These are phyloP conservation scores for Sphaerophoria rueppellii DNA, from an alignment of 2,888 invertebrate species.

Conservation along the genomic window DNA sequence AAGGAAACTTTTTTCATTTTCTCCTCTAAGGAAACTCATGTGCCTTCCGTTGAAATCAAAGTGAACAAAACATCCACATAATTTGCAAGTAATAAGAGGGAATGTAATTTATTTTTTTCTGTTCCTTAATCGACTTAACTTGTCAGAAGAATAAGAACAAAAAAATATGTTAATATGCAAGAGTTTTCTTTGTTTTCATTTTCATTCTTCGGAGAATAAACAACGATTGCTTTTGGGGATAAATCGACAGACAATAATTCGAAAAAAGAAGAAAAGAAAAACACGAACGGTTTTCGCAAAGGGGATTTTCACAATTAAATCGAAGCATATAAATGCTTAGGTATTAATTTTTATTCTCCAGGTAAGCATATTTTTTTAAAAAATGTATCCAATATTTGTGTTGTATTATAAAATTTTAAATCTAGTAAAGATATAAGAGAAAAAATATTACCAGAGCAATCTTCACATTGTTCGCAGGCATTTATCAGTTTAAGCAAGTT, in stretches of 20 bases:
- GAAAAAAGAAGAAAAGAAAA: neutral
- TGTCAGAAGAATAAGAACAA: constrained; percentile 17
- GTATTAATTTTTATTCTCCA: constrained; percentile 19
- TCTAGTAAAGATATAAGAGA: too few species aligned
- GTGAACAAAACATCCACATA: constrained; percentile 45
- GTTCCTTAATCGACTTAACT: constrained; percentile 56
- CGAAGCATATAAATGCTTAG: neutral
- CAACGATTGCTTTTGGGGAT: constrained; percentile 19
- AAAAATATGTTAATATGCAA: constrained; percentile 2
- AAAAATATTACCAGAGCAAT: too few species aligned
- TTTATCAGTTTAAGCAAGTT: too few species aligned
- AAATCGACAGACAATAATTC: constrained; percentile 37
- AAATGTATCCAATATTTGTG: too few species aligned
- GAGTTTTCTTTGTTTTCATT: constrained; percentile 4
- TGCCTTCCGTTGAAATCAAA: constrained; percentile 53
- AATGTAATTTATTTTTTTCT: constrained; percentile 32
- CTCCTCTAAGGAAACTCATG: constrained; percentile 41
- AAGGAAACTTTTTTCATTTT: constrained; percentile 65
- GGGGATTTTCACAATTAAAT: neutral
- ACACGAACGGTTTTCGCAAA: neutral
- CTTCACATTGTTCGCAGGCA: too few species aligned
- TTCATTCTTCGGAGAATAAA: constrained; percentile 10
- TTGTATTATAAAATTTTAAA: too few species aligned
- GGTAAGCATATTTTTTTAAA: neutral
- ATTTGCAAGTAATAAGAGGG: constrained; percentile 43